Evolutionary conservation across 2,797 vertebrate species (phyloP).

Genomic region (Onychomys arenicola): DNA sequence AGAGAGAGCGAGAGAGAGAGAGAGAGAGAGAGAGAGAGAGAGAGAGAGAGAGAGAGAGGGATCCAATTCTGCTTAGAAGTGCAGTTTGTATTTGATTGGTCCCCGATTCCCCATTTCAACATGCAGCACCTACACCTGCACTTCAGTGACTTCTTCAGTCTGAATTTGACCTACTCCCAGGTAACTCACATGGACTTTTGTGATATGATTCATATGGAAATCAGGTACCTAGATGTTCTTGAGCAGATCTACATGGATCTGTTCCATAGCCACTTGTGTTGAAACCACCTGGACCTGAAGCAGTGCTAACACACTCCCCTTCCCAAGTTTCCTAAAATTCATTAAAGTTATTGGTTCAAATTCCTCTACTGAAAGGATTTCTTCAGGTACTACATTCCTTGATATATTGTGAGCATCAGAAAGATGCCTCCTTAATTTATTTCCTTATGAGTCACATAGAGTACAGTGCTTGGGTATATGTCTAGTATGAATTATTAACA

Average conservation of each 20-base stretch:
- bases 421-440: conserved; percentile 93
- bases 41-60: conserved; percentile 76
- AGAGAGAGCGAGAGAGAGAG: background rate
- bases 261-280: conserved; percentile 92
- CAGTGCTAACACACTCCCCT: conserved; percentile 91
- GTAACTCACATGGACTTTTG: conserved; percentile 93
- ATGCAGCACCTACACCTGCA: conserved; percentile 90
- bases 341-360: conserved; percentile 89
- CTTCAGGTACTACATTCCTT: conserved; percentile 88
- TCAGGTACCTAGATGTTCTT: conserved; percentile 90
- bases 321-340: conserved; percentile 90
- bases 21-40: background rate
- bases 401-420: conserved; percentile 91
- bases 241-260: conserved; percentile 92
- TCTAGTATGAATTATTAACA: conserved; percentile 92
- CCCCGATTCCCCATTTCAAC: conserved; percentile 90
- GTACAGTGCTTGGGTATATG: conserved; percentile 98
- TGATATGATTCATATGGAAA: conserved; percentile 84
- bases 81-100: conserved; percentile 87
- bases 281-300: conserved; percentile 93
- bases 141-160: conserved; percentile 89
- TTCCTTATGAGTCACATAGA: conserved; percentile 94
- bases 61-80: conserved; percentile 85
- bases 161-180: conserved; percentile 92
- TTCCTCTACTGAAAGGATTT: conserved; percentile 88